Conservation (phyloP, 2,888 invertebrate species). For the Desoria tigrina region DNA sequence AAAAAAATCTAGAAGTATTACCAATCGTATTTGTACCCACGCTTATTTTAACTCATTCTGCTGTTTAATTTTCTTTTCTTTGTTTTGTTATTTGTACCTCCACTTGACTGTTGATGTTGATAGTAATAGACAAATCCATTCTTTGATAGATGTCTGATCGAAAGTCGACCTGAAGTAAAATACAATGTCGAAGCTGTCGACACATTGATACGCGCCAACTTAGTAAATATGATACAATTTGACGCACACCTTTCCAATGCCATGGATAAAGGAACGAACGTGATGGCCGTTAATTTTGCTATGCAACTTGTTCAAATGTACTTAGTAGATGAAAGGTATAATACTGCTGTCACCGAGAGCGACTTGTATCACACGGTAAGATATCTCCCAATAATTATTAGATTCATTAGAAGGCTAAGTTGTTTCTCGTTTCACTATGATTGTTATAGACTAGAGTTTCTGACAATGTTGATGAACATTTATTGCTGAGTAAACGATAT, state of each 20-base stretch:
- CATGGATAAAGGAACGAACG: constrained; percentile 82
- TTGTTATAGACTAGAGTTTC: constrained; percentile 50
- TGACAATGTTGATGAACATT: constrained; percentile 33
- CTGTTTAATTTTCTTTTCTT: too few species aligned
- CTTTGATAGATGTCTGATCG: constrained; percentile 71
- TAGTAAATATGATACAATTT: constrained; percentile 77
- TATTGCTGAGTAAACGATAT: background rate
- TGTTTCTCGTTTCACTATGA: constrained; percentile 25
- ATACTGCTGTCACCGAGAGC: constrained; percentile 73
- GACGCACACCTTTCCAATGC: constrained; percentile 79
- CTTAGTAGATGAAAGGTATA: constrained; percentile 76
- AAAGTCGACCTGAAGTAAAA: constrained; percentile 83
- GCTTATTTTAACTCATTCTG: too few species aligned
- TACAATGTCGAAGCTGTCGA: constrained; percentile 92
- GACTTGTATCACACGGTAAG: constrained; percentile 88
- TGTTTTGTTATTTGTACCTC: too few species aligned
- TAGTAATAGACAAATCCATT: too few species aligned
- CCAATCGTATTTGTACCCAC: too few species aligned
- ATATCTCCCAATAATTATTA: too few species aligned
- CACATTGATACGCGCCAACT: constrained; percentile 77
- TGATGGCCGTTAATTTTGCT: constrained; percentile 80
- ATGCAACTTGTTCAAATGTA: constrained; percentile 88
- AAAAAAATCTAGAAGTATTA: too few species aligned
- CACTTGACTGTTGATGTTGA: too few species aligned
- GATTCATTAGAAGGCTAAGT: background rate